Base-by-base conservation (phyloP, 2,113 vertebrate genomes). In the Dipodomys ordii region DNA sequence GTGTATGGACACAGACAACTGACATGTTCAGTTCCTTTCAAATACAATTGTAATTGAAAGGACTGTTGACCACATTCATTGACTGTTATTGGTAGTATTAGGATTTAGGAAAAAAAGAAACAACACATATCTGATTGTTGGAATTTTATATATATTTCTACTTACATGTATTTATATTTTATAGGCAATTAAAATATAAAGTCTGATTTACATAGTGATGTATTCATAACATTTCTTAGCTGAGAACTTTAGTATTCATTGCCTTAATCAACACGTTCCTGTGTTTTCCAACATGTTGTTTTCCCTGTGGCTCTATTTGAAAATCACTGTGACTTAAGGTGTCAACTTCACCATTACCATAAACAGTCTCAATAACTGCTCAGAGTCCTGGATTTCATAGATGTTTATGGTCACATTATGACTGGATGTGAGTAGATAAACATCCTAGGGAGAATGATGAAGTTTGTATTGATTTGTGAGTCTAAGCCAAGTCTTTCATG, bases 261-360 rank as follows among this genome's bases (percentile, higher is more conserved):
- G 53, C 81, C 92, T 88, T 95, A 92, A 96, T 97, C 93, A 97
- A 91, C 92, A 96, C 86, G 94, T 97, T 8, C 67, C 83, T 96
- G 28, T 95, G 67, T 95, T 97, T 97, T 97, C 90, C 83, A 39
- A 97, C 97, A 90, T 91, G 84, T 96, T 83, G 49, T 93, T 95
- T 98, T 98, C 96, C 84, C 97, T 96, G 92, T 94, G 94, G 97
- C 96, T 97, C 94, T 97, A 94, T 87, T 57, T 90, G 93, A 96
- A 96, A 97, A 98, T 95, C 97, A 95, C 96, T 98, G 95, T 97
- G 96, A 97, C 98, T 98, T 97, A 97, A 97, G 95, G 96, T 97
- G 96, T 96, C 90, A 96, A 79, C 87, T 96, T 98, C 80, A 95
- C 85, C 94, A 97, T 96, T 97, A 97, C 93, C 95, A 96, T 97